Base-by-base conservation (phyloP, 2,888 invertebrate genomes). In the Netelia inedita region DNA sequence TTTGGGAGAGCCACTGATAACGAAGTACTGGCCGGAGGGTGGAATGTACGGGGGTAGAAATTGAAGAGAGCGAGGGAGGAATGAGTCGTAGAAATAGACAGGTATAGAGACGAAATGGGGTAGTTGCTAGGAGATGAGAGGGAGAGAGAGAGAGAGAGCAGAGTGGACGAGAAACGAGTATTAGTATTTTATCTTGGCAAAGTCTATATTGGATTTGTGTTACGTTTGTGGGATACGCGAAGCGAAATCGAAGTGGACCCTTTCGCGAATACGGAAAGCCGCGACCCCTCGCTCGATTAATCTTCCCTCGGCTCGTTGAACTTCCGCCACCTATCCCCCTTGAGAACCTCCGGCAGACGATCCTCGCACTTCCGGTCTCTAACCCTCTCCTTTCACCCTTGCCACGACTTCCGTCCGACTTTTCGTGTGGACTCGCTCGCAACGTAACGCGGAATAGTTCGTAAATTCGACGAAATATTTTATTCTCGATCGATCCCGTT, bases 221-320 rank as follows among this genome's bases (percentile, higher is more conserved):
- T 46, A 10, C 46, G 14, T 46, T 28, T 21, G 69, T 43, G 11
- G 16, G 41, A 5, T 16, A 2, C n/a, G 50, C 53, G 50, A 61
- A 19, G 61, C 23, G 14, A 11, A 14, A 69, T 28, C 28, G 43
- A 16, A 57, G 19, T 72, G 11, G 28, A n/a, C 16, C 57, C 9
- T 16, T 57, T 16, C 9, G 9, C 57, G 57, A 57, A 5, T 46
- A 11, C 46, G 11, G 46, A 46, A 14, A 0, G 21, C 16, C n/a
- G 5, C 28, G 19, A 19, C 0, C 55, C 68, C n/a, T 53, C 46
- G 57, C 23, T 68, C 71, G 74, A 72, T 83, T 83, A 83, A 83
- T 83, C 83, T 79, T 75, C 65, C 43, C 65, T 41, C 50, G 71
- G 63, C 74, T 83, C 74, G 73, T 74, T 69, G 79, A 75, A 23